Conservation (phyloP, 2,888 invertebrate genomes). For the Sesia apiformis region DNA sequence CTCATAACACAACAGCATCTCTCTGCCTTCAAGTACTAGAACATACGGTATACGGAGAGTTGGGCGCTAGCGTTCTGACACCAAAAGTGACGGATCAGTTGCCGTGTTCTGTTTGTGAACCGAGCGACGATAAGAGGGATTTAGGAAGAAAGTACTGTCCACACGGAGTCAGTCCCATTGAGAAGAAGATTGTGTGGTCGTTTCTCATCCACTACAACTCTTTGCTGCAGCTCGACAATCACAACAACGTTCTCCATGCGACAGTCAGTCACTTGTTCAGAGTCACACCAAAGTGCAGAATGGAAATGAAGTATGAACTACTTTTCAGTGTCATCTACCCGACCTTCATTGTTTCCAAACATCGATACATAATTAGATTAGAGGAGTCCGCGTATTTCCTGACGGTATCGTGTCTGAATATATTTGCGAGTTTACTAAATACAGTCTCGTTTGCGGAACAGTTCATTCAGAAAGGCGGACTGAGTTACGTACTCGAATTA, state of each 20-base stretch:
- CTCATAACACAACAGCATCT: constrained; percentile 44
- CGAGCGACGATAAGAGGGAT: constrained; percentile 33
- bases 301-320: constrained; percentile 71
- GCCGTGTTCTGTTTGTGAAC: constrained; percentile 61
- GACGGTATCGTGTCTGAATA: constrained; percentile 74
- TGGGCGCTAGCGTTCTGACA: constrained; percentile 62
- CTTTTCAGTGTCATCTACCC: constrained; percentile 77
- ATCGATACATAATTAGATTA: constrained; percentile 54
- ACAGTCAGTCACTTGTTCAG: constrained; percentile 74
- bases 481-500: constrained; percentile 71
- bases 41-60: constrained; percentile 73
- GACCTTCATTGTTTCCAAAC: constrained; percentile 72
- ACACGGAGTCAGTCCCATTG: constrained; percentile 36
- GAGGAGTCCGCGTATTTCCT: constrained; percentile 72
- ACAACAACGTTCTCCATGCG: constrained; percentile 66
- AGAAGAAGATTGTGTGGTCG: constrained; percentile 64
- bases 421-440: constrained; percentile 73
- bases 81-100: constrained; percentile 47
- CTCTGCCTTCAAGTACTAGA: constrained; percentile 72
- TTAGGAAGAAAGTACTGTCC: constrained; percentile 34
- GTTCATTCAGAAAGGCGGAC: constrained; percentile 73
- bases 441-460: constrained; percentile 73
- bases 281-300: constrained; percentile 71
- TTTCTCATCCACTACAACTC: constrained; percentile 75
- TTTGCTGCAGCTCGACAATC: constrained; percentile 69